These are phyloP conservation scores for Embidobia sp. DNA, from an alignment of 2,888 invertebrate genomes.

Conservation along the genomic window DNA sequence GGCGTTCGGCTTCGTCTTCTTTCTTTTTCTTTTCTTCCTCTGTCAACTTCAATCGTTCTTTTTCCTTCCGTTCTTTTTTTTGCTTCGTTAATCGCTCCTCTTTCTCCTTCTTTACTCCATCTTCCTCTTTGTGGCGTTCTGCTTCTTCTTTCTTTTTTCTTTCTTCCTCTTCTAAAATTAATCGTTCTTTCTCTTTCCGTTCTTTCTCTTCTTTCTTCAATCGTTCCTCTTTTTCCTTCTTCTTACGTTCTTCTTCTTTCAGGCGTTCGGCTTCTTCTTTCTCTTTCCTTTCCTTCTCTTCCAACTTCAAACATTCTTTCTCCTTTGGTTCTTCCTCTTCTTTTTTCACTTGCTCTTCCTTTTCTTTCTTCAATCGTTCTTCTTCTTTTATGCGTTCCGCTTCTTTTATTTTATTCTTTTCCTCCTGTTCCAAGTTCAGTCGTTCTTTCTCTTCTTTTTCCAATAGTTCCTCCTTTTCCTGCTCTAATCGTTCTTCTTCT, in stretches of 20 bases:
- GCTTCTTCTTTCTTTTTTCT: no score
- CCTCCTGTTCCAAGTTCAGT: no score
- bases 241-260: not conserved
- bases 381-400: not conserved
- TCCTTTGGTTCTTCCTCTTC: not conserved
- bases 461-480: not conserved
- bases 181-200: no score
- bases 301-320: not conserved
- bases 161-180: no score
- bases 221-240: not conserved
- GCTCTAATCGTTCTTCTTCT: not conserved
- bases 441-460: not conserved
- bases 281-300: not conserved
- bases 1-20: no score
- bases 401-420: not conserved
- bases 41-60: no score
- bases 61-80: no score
- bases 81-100: no score
- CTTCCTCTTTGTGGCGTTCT: no score
- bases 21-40: no score
- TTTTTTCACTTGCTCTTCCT: not conserved
- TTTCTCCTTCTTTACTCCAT: no score
- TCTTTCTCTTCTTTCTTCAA: not conserved
- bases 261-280: not conserved
- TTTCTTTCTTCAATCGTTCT: not conserved